phyloP scores from a whole-genome alignment of 2,797 vertebrate genomes.

The Strix occidentalis region DNA sequence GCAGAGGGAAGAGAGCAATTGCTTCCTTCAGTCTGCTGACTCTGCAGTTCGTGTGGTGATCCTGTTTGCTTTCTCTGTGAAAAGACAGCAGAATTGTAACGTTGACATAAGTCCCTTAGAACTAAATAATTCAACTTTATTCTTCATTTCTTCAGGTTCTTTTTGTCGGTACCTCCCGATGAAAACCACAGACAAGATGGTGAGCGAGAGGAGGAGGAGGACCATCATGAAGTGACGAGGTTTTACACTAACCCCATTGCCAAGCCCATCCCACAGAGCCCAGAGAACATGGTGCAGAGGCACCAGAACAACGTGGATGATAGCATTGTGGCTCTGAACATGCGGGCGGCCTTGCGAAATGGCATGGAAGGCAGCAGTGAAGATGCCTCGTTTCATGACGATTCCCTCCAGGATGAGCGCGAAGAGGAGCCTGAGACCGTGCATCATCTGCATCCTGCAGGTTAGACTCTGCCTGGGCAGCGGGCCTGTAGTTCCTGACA shows the following conservation, averaged over 20 bases:
- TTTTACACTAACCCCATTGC: slow-evolving; percentile 90
- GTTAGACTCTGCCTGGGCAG: slow-evolving; percentile 48
- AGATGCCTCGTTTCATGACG: slow-evolving; percentile 87
- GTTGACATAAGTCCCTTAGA: rapidly evolving
- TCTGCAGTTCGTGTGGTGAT: rapidly evolving
- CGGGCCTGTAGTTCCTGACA: rapidly evolving
- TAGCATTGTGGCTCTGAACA: slow-evolving; percentile 88
- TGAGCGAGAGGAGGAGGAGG: slow-evolving; percentile 76
- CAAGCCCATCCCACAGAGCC: slow-evolving; percentile 85
- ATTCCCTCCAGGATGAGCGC: slow-evolving; percentile 87
- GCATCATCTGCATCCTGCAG: slow-evolving; percentile 87
- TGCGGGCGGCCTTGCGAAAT: slow-evolving; percentile 79
- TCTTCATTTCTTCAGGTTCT: slow-evolving; percentile 56
- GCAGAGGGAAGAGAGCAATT: neutral
- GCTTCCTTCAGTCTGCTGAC: neutral
- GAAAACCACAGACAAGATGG: slow-evolving; percentile 77
- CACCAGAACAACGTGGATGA: slow-evolving; percentile 81
- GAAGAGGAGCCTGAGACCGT: slow-evolving; percentile 78
- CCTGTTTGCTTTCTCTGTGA: neutral
- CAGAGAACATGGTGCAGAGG: slow-evolving; percentile 62
- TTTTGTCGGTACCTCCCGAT: slow-evolving; percentile 74
- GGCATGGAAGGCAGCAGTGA: slow-evolving; percentile 91
- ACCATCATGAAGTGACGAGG: slow-evolving; percentile 82
- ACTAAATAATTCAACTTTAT: rapidly evolving
- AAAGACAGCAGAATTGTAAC: too few relatives aligned